Base-by-base conservation (phyloP, 2,113 vertebrate species). In the Pandion haliaetus region DNA sequence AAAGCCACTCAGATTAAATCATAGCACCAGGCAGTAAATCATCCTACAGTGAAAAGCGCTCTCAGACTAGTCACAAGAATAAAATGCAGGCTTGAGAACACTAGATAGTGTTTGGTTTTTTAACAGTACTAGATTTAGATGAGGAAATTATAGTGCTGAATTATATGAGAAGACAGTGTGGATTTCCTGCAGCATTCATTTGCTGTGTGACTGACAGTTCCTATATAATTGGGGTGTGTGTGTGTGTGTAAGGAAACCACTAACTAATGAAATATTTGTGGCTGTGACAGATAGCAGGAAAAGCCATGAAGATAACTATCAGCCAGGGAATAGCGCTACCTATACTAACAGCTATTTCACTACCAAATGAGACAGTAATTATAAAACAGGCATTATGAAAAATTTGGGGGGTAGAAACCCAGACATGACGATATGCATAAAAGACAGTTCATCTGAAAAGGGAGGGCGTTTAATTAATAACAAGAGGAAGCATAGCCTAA, bases 91-190 rank as follows among this genome's bases (percentile, higher is more conserved):
- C 25, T 91, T 61, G 12, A 92, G 83, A 92, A 84, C 61, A 49
- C 25, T 42, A 78, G 28, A 42, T 0, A 80, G 34, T 14, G 18
- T 67, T 89, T 54, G 52, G 6, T 8, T n/a, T 73, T 87, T 80
- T 82, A 93, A 38, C 6, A 57, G 57, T 54, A 61, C 54, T 40
- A 59, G 65, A 82, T 76, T 34, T 79, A 97, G 61, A 92, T 69
- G 57, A 97, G 88, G 83, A 96, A 96, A 93, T 85, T 63, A 91
- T 9, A 79, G 70, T 57, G 44, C 38, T 92, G 57, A 57, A 72
- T 72, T 90, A 49, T 84, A 82, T 8, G 47, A 82, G 50, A 92
- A 66, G 20, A n/a, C 82, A 76, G 21, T 7, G 14, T 72, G 24
- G 47, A 36, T 91, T 85, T 94, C 81, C 73, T 85, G 61, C 65